Base-by-base conservation (phyloP, 2,888 invertebrate species). In the Ormyrus thymus region DNA sequence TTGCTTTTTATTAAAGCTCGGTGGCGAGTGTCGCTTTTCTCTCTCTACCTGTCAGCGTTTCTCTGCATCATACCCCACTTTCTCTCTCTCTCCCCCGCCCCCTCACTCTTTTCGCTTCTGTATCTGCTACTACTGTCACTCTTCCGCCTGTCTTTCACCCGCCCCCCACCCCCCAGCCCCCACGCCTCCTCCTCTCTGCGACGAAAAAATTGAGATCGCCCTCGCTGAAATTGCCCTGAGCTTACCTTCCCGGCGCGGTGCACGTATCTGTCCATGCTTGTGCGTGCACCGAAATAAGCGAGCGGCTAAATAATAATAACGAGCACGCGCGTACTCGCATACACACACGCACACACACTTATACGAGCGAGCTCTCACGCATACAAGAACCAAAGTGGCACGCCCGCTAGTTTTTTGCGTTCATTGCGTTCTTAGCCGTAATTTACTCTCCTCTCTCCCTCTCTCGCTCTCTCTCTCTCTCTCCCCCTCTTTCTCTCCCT, bases 251-350 rank as follows among this genome's bases (percentile, higher is more conserved):
- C 29, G 29, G 29, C 29, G 29, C 13, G 77, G 71, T 71, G 66
- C 77, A 77, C 77, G 78, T 68, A 73, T 73, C 56, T 59, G 59
- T 58, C n/a, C 46, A 45, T 68, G 45, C 61, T 62, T 78, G 48
- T 73, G 62, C 78, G 73, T 72, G 73, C 68, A 62, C 56, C 73
- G 7, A 50, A 55, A 72, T 78, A 73, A 72, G 68, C 78, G 62
- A 72, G 72, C 62, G 72, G 72, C 55, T 61, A 72, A 56, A 78
- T 66, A 4, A 29, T 29, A 29, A 29, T 29, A 58, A 71, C 59
- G 56, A 13, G 55, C 71, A 45, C 71, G 13, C 53, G 29, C 64
- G 50, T 58, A 62, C 50, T 10, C 48, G 29, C 66, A 53, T 51
- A 1, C 29, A 29, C 29, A 59, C 46, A 62, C 15, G 8, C 55